Evolutionary conservation across 2,797 vertebrate genomes (phyloP), one percentile per base, ranked within the genome.

Genomic region (Hydrophis major): DNA sequence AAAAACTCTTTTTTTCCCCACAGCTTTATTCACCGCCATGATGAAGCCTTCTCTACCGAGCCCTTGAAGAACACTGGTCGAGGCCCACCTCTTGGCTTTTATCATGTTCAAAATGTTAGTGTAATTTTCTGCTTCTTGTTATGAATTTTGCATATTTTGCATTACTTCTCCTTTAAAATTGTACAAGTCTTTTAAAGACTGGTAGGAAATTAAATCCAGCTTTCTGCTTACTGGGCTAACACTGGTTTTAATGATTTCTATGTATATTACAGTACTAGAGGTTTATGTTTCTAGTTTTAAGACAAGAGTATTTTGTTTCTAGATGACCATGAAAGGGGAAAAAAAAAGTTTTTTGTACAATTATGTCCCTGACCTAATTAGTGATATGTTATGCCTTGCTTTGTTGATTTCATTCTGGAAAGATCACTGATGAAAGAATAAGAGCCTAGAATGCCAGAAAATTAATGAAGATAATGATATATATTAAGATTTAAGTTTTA

Each of bases 1-100:
- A 78, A 59, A 83, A 22, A 11, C 25, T 94, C 89, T 96, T 63
- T 91, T 27, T 27, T 92, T 91, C 2, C 53, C 53, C 93, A 14
- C 96, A 99, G 99, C 95, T 99, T 99, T 96, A 99, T 99, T 96
- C 99, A 99, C 96, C 99, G 99, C 63, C 99, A 99, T 0, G 99
- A 99, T 0, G 99, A 99, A 96, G 99, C 99, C 94, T 99, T 99
- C 97, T 99, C 99, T 3, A 99, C 99, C 0, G 99, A 99, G 74
- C 99, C 99, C 1, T 96, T 99, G 93, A 99, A 99, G 97, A 99
- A 99, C 98, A 99, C 99, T 0, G 99, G 99, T 61, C 98, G 98
- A 3, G 99, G 99, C 0, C 99, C 99, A 22, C 99, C 99, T 0
- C 98, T 99, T 1, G 99, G 99, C 87, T 99, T 99, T 98, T 99